These are phyloP conservation scores for Cichlasoma orientale DNA, from an alignment of 2,797 vertebrate genomes.

Conservation along the genomic window DNA sequence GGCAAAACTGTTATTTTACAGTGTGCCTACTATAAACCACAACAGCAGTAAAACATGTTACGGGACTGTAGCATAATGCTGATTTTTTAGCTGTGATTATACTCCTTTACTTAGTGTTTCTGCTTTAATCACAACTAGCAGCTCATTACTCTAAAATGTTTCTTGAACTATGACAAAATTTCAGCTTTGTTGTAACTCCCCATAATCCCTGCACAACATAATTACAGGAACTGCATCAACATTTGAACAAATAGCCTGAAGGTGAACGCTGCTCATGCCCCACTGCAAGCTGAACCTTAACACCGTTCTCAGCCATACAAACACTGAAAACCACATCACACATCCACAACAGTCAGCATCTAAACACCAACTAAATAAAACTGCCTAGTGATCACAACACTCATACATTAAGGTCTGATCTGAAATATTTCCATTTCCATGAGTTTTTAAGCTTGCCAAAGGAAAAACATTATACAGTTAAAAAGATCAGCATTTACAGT, in stretches of 20 bases:
- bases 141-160: background rate
- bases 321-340: background rate
- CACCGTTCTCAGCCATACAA: background rate
- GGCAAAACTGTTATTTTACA: background rate
- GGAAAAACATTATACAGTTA: background rate
- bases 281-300: conserved; percentile 9
- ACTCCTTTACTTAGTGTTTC: background rate
- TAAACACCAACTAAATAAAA: background rate
- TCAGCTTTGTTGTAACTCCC: background rate
- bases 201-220: background rate
- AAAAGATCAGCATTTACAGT: background rate
- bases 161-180: conserved; percentile 1
- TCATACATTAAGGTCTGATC: background rate
- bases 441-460: background rate
- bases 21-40: background rate
- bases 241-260: conserved; percentile 6
- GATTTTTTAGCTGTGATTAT: background rate
- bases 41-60: background rate
- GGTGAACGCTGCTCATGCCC: background rate
- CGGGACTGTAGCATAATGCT: background rate
- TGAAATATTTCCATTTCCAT: background rate
- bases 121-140: background rate
- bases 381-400: background rate
- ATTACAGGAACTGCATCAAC: background rate
- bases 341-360: background rate